Percentiles rank a stretch among this genome's conserved stretches.
These are phyloP conservation scores for Tetragonula clypearis DNA, from an alignment of 1,140 invertebrate genomes.

Conservation along the genomic window DNA sequence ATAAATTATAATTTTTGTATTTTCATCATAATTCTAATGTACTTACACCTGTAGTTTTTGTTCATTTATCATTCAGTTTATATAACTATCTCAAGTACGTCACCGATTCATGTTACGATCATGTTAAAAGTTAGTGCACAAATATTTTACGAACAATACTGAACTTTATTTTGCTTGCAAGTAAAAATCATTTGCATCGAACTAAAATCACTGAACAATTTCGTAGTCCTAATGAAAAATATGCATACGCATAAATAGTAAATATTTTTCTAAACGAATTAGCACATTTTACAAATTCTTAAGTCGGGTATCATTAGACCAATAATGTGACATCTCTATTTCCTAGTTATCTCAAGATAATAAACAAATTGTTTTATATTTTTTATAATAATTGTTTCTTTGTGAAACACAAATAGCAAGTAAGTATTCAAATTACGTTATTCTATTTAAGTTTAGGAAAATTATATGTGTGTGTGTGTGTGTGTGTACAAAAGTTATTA, in stretches of 20 bases:
- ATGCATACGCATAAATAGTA: neutral
- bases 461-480: neutral
- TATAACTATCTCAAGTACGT: neutral
- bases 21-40: neutral
- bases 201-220: neutral
- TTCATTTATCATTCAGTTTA: neutral
- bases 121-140: neutral
- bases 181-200: neutral
- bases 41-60: neutral
- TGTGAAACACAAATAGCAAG: neutral
- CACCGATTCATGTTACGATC: neutral
- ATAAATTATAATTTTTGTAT: conserved; percentile 18
- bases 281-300: neutral
- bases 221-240: neutral
- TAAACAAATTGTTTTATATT: neutral
- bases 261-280: neutral
- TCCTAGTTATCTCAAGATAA: neutral
- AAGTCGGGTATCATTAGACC: neutral
- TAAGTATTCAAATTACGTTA: neutral
- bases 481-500: neutral
- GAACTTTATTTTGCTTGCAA: neutral
- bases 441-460: neutral
- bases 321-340: neutral
- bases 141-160: neutral
- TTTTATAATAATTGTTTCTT: neutral